Evolutionary conservation across 2,797 vertebrate genomes (phyloP).

Genomic region (Syndactyla subalaris): DNA sequence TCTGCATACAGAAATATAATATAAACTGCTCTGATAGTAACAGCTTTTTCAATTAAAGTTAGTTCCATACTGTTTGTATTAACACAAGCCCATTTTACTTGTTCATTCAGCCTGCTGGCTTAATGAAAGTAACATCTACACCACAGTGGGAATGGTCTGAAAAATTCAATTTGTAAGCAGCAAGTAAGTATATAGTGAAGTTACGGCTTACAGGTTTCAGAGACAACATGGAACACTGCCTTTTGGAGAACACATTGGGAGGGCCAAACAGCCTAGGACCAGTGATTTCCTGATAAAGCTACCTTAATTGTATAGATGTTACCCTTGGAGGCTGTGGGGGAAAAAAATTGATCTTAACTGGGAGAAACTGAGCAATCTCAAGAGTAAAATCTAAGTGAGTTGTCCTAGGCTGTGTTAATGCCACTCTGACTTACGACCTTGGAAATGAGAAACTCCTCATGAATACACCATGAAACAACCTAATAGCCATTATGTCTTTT

Average conservation of each 20-base stretch:
- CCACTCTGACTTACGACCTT: background rate
- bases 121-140: background rate
- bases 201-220: background rate
- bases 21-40: background rate
- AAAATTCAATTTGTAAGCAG: background rate
- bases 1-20: background rate
- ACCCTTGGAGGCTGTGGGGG: background rate
- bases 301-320: background rate
- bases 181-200: background rate
- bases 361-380: background rate
- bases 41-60: slow-evolving; percentile 33
- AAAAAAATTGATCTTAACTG: background rate
- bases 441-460: background rate
- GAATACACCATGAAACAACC: slow-evolving; percentile 18
- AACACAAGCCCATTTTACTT: slow-evolving; percentile 11
- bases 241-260: background rate
- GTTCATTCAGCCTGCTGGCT: background rate
- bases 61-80: background rate
- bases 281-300: background rate
- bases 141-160: background rate
- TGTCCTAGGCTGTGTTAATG: background rate
- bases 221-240: rapidly evolving
- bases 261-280: background rate
- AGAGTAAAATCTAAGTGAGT: background rate
- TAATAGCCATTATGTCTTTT: background rate